Conservation (phyloP, 2,797 vertebrate species). For the Lerista edwardsae region DNA sequence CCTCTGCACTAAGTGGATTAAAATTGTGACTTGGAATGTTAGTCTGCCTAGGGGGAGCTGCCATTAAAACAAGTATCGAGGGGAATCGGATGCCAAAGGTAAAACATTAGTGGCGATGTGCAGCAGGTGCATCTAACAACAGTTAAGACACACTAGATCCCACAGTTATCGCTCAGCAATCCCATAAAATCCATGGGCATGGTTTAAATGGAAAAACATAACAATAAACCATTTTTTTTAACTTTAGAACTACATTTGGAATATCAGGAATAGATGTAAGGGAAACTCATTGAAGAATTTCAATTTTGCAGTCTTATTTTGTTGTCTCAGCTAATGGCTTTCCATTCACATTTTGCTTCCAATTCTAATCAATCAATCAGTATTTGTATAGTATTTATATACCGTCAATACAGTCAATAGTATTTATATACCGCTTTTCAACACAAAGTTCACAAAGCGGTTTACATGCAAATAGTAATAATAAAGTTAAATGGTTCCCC, state of each 20-base stretch:
- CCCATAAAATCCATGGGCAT: background rate
- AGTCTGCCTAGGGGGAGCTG: conserved; percentile 50
- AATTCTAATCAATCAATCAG: too few relatives aligned
- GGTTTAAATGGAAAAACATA: background rate
- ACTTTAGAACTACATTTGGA: background rate
- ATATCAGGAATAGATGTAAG: background rate
- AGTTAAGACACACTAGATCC: background rate
- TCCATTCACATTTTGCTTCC: too few relatives aligned
- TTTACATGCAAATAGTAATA: too few relatives aligned
- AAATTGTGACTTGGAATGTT: conserved; percentile 58
- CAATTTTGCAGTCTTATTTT: too few relatives aligned
- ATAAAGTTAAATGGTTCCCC: too few relatives aligned
- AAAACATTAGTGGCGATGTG: conserved; percentile 14
- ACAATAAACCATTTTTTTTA: background rate
- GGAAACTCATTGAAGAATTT: too few relatives aligned
- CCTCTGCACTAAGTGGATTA: conserved; percentile 60
- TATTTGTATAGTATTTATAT: too few relatives aligned
- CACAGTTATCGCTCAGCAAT: background rate
- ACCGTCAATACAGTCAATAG: too few relatives aligned
- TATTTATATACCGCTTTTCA: too few relatives aligned
- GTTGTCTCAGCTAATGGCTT: too few relatives aligned
- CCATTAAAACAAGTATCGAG: conserved; percentile 41
- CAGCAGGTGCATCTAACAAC: conserved; percentile 23
- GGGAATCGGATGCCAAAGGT: conserved; percentile 56
- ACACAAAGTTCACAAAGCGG: too few relatives aligned